Evolutionary conservation across 2,888 invertebrate species (phyloP).

Genomic region (Pardosa pseudoannulata): DNA sequence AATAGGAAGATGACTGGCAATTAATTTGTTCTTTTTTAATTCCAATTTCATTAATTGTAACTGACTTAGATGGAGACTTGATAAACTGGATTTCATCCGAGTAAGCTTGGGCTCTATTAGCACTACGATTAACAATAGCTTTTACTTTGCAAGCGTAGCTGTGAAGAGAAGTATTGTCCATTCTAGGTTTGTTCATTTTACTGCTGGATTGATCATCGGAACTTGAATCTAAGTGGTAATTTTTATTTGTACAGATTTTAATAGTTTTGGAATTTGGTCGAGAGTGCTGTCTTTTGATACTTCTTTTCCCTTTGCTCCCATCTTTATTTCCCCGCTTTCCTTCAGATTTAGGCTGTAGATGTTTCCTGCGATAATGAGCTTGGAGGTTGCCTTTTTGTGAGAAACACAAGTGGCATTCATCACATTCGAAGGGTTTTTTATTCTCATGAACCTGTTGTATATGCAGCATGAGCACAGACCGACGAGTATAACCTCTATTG

Average conservation of each 20-base stretch:
- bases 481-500: conserved; percentile 60
- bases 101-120: conserved; percentile 1
- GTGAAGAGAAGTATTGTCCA: conserved; percentile 43
- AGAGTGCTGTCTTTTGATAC: conserved; percentile 22
- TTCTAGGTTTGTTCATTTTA: conserved; percentile 36
- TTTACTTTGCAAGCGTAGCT: conserved; percentile 60
- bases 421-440: conserved; percentile 63
- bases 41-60: neutral
- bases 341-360: conserved; percentile 45
- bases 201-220: conserved; percentile 36
- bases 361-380: conserved; percentile 60
- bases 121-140: conserved; percentile 32
- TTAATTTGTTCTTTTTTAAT: conserved; percentile 4
- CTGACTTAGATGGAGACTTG: conserved; percentile 46
- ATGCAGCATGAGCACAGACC: conserved; percentile 62
- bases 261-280: conserved; percentile 19
- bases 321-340: conserved; percentile 24
- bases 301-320: conserved; percentile 3
- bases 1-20: conserved; percentile 33
- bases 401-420: conserved; percentile 59
- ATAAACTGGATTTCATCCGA: conserved; percentile 29
- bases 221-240: conserved; percentile 12
- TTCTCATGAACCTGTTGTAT: conserved; percentile 69
- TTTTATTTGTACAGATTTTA: conserved; percentile 31
- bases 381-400: conserved; percentile 68